Evolutionary conservation across 2,888 invertebrate genomes (phyloP), one percentile per base, ranked within the genome.

Genomic region (Ophioninae sp.): DNA sequence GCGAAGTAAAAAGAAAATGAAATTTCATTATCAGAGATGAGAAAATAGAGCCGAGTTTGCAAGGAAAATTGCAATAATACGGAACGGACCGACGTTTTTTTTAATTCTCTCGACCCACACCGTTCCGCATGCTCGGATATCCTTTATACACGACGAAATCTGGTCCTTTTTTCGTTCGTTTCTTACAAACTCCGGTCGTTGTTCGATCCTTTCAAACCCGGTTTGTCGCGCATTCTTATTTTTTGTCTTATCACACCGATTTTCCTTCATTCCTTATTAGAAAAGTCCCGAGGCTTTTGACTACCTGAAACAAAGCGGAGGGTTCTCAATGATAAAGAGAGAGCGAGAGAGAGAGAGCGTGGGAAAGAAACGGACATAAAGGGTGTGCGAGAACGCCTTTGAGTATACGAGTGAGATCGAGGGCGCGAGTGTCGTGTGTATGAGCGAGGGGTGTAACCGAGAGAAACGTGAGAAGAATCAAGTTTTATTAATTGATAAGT

Each of bases 401-500:
- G 50, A 5, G 13, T 50, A 50, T 50, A 44, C 44, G 44, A 44
- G 7, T 10, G 44, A 44, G 77, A 81, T 59, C 59, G 72, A 79
- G 78, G 64, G 83, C 77, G 80, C 79, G 61, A 85, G 73, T 81
- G 79, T 81, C 74, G 65, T 81, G 78, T 73, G 76, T 73, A 68
- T 50, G 79, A 79, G 81, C 62, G 81, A 74, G 68, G 75, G 82
- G 86, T 65, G 85, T 81, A 82, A 85, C 74, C 82, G 85, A 76
- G 82, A 70, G 30, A 84, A 87, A 87, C 84, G 87, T 84, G 87
- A 88, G 85, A 87, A 87, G 87, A 89, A 88, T 89, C 88, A 86
- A 90, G 88, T 91, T 92, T 91, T 90, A 90, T 91, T 91, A 90
- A 91, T 90, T 90, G 88, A 88, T 90, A 90, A 90, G 91, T 91